Conservation (phyloP, 2,797 vertebrate genomes). For the Ptychobarbus kaznakovi region DNA sequence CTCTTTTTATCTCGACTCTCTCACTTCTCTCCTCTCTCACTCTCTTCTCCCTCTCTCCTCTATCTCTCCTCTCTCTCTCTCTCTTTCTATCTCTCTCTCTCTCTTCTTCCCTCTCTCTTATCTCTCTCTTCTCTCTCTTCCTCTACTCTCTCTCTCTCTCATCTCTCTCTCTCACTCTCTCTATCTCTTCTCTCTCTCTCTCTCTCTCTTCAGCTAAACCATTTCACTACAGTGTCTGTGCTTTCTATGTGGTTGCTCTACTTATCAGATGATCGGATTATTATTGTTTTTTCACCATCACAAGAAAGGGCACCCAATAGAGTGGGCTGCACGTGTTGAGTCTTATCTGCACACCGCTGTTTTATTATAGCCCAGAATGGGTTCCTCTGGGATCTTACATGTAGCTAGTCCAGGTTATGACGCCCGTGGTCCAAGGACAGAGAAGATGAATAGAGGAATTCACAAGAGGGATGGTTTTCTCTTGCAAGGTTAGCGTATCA, state of each 20-base stretch:
- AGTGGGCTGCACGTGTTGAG: background rate
- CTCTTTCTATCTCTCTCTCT: too few relatives aligned
- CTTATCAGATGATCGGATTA: background rate
- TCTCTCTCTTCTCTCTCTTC: too few relatives aligned
- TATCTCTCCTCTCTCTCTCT: too few relatives aligned
- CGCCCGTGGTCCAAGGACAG: constrained; percentile 50
- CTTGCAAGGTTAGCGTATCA: constrained; percentile 55
- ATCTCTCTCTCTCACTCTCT: too few relatives aligned
- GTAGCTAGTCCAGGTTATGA: constrained; percentile 35
- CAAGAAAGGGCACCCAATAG: background rate
- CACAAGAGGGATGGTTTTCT: constrained; percentile 26
- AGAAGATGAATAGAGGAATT: constrained; percentile 59
- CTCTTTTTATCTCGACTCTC: too few relatives aligned
- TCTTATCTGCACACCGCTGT: constrained; percentile 5
- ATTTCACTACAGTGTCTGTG: background rate
- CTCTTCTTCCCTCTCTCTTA: too few relatives aligned
- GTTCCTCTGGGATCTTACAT: constrained; percentile 12
- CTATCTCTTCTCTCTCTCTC: too few relatives aligned
- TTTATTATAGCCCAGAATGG: constrained; percentile 27
- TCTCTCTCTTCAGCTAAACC: too few relatives aligned
- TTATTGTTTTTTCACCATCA: background rate
- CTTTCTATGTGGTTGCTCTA: background rate
- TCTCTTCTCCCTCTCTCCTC: too few relatives aligned
- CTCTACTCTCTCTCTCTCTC: too few relatives aligned
- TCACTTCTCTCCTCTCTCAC: too few relatives aligned